Evolutionary conservation across 2,113 vertebrate species (phyloP), one percentile per base, ranked within the genome.

Genomic region (Caranx melampygus): DNA sequence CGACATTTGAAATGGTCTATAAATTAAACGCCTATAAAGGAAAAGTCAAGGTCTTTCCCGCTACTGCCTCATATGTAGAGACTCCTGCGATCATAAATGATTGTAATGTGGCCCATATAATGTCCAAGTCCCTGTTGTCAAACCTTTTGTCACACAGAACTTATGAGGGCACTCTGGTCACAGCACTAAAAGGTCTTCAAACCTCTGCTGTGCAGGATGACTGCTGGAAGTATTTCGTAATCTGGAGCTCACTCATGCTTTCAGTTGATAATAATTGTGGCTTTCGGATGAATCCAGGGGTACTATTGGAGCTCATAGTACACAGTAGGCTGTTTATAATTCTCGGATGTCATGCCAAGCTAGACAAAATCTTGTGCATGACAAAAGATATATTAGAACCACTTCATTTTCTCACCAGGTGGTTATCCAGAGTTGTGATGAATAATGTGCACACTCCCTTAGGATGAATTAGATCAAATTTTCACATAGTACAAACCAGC

Each of bases 1-100:
- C 12, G 47, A 69, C 80, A 70, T 85, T 81, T 75, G 26, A 78
- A 88, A 80, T 60, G 75, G 72, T 72, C 86, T 72, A 88, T 91
- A 89, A 91, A 85, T 85, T 84, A 88, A 86, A 74, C 1, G 64
- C 31, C 89, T 21, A 67, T 87, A 83, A 85, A 84, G 75, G 82
- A 82, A 65, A 82, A 86, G 89, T 81, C 84, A 81, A 86, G 82
- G 89, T 81, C 84, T 55, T 70, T 52, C n/a, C 71, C 65, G 65
- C 62, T 7, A 18, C 75, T 4, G 67, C 62, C 72, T 80, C 60
- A 15, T 42, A 59, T 65, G 60, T 63, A 57, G 40, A 63, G 65
- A n/a, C 78, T 64, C 74, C 69, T 11, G 59, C 12, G 6, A 47
- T 72, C 73, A 31, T 89, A 88, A 89, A 90, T 71, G 83, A 82